Evolutionary conservation across 2,888 invertebrate species (phyloP), one percentile per base, ranked within the genome.

Genomic region (Heliconius charithonia): DNA sequence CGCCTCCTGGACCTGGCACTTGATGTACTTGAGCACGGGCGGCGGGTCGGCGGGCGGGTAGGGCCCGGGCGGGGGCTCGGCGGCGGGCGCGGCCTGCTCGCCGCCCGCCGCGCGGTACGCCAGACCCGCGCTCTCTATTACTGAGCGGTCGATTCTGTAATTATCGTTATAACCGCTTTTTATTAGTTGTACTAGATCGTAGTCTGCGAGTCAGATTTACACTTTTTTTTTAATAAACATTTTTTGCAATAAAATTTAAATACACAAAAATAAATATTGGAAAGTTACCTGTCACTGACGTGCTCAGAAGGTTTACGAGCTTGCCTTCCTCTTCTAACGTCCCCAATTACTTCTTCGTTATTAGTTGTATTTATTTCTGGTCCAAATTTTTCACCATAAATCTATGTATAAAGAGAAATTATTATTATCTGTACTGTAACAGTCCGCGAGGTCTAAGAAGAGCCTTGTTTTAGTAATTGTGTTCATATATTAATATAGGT

Each of bases 301-400:
- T 97, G 97, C 86, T 98, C 98, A 0, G 98, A 98, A 0, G 97
- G 96, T 87, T 98, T 98, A 16, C 98, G 92, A 83, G 94, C 95
- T 81, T 95, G 96, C 81, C 88, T 93, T 0, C 91, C 88, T 3
- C 94, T 89, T 10, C 92, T 90, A 6, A 95, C 95, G 0, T 93
- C 92, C 22, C 95, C 93, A 0, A 87, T 89, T 0, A 93, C 92
- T 70, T 96, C 97, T 22, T 96, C 93, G 74, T 96, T 95, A 80
- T 93, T 95, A 62, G 94, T 93, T 32, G 96, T 90, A 77, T 88
- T 90, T 37, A 91, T 86, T 88, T 94, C 94, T 3, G 94, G 95
- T 3, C 98, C 98, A 86, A 98, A 98, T 87, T 98, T 97, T 88
- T 98, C 98, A 0, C 98, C 98, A 87, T 98, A 98, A 67, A 98